Base-by-base conservation (phyloP, 2,888 invertebrate species). In the Mantis religiosa region DNA sequence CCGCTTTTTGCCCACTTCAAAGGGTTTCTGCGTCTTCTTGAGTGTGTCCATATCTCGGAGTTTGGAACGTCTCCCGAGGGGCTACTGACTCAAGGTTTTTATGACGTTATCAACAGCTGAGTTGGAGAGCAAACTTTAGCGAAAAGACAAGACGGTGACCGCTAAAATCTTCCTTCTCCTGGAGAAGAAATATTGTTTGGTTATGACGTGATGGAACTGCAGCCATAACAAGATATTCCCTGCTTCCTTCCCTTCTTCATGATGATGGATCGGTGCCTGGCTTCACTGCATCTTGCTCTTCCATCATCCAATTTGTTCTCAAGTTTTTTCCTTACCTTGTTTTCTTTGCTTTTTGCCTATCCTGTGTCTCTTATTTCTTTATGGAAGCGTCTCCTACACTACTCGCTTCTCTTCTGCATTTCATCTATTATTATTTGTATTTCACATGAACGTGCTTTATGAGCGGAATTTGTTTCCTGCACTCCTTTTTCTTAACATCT, bases 21-120 rank as follows among this genome's bases (percentile, higher is more conserved):
- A 71, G 54, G 54, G 54, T 71, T 71, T 71, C 54, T 71, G 54
- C 25, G 54, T 71, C 54, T 71, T 25, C 54, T 71, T 71, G 54
- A 71, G 54, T 71, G 25, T 71, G 81, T 28, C 9, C 54, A 81
- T 86, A 86, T 86, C 81, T 86, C 30, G 86, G 81, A 81, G 81
- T 86, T 28, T 41, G 30, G 28, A 86, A 86, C 81, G 86, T 54
- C n/a, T 86, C 86, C 86, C 86, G 28, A 25, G 86, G 71, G 86
- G 25, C 86, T 25, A 86, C 86, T 86, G 86, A 86, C 81, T 81
- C 86, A 86, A 54, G 25, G 86, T 47, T 30, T 81, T 86, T 86
- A 86, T 86, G 86, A 86, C 27, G 81, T 86, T 47, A 86, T 86
- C 71, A 86, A 86, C 86, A 86, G 86, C 81, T 25, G 81, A 86